These are phyloP conservation scores for Machimus rusticus DNA, from an alignment of 2,888 invertebrate species.

Conservation along the genomic window DNA sequence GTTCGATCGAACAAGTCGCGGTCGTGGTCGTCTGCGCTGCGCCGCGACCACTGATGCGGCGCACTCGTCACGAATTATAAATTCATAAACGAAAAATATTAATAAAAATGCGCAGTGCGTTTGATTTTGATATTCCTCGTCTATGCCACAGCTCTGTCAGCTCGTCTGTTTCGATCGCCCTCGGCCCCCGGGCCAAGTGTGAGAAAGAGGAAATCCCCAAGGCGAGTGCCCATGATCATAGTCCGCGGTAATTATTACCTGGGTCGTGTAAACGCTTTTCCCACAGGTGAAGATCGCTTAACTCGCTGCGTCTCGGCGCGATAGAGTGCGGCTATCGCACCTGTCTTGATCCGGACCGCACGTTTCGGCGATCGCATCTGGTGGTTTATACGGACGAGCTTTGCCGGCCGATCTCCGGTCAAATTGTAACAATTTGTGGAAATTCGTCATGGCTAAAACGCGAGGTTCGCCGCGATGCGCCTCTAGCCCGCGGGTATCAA, in stretches of 20 bases:
- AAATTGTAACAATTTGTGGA: constrained; percentile 26
- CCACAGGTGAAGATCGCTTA: background rate
- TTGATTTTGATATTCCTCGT: constrained; percentile 30
- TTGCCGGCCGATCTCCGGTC: background rate
- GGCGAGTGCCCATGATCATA: background rate
- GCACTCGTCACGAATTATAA: constrained; percentile 34
- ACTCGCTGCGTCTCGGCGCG: background rate
- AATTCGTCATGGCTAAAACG: background rate
- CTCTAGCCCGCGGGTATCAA: constrained; percentile 3
- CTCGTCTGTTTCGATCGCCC: background rate
- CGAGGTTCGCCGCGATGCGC: background rate
- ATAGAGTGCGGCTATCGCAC: background rate
- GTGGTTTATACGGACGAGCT: background rate
- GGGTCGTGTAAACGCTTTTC: constrained; percentile 13
- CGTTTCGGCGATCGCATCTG: constrained; percentile 6
- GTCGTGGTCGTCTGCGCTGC: background rate
- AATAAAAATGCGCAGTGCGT: constrained; percentile 38
- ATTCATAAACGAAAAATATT: constrained; percentile 40
- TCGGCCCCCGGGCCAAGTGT: background rate
- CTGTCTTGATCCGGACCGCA: background rate
- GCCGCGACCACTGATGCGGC: background rate
- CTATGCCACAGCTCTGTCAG: background rate
- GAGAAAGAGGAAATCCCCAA: constrained; percentile 38
- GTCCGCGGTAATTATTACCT: constrained; percentile 19
- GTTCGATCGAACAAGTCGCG: constrained; percentile 34